Evolutionary conservation across 2,888 invertebrate species (phyloP), one percentile per base, ranked within the genome.

Genomic region (Ceraclea dissimilis): DNA sequence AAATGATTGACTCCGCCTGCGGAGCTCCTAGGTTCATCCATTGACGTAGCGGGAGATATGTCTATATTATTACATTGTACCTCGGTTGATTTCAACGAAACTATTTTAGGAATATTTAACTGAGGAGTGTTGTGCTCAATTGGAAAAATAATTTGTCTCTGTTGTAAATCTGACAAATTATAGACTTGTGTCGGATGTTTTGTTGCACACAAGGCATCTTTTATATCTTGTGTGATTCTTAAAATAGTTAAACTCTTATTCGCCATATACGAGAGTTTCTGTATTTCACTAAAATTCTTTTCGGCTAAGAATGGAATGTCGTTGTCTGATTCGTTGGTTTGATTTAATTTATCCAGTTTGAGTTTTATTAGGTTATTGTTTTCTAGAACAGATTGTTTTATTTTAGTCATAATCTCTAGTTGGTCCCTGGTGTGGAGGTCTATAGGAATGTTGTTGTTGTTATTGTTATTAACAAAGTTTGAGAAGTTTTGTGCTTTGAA

Each of bases 311-410:
- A 65, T 59, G 70, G 68, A 33, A 78, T 76, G 62, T 69, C 71
- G 26, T 70, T 70, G 51, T 51, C 55, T 34, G 54, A 51, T 6
- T 55, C 53, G 16, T 48, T 39, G 17, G 44, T 21, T 18, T 54
- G 21, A 49, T 57, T 52, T 33, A 59, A 39, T 13, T 56, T 59
- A 51, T 77, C 76, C 13, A 77, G 59, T 58, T 71, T 68, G 63
- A 68, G 71, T 58, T 76, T 77, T 20, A 78, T 78, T 0, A 75
- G 66, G 56, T 75, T 75, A 62, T 78, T 76, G 61, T 76, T 78
- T 56, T 75, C 72, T 49, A 67, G 73, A 8, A 78, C 77, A 26
- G 65, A 70, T 59, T 73, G 73, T 54, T 75, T 75, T 21, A 76
- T 77, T 66, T 74, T 73, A 0, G 71, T 73, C 47, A 78, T 64